Base-by-base conservation (phyloP, 2,888 invertebrate genomes). In the Escarpia spicata region DNA sequence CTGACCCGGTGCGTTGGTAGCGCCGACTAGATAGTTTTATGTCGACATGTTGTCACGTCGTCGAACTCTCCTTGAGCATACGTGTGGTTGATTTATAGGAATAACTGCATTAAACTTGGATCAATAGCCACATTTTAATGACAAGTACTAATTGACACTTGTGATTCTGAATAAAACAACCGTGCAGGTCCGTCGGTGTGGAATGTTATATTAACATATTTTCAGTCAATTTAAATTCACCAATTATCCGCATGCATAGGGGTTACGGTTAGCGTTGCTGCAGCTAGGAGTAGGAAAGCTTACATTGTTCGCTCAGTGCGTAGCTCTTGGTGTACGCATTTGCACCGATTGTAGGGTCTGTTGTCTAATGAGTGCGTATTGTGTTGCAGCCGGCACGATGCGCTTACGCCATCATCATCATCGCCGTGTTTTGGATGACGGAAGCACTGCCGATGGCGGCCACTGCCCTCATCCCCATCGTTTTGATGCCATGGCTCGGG, bases 401-500 rank as follows among this genome's bases (percentile, higher is more conserved):
- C 93, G 96, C 95, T 9, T 96, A 95, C 94, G 95, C 95, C 6
- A 94, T 96, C 19, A 92, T 94, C 45, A 93, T 95, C 91, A 95
- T 95, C 95, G 95, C 95, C 6, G 91, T 94, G 9, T 95, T 94
- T 92, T 95, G 95, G 95, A 93, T 94, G 93, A 94, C 95, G 26
- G 95, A 95, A 91, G 94, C 94, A 19, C 92, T 95, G 8, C 95
- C 95, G 3, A 94, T 95, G 93, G 94, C 94, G 9, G 94, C 94
- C n/a, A 95, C 95, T 9, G 94, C 95, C 19, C 94, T 95, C 26
- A 92, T 95, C 15, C 95, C 95, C 9, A 92, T 95, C 6, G 93
- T 94, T n/a, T 91, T 95, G 75, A 93, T 95, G 90, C 95, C 95
- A 0, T 93, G 93, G 92, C 93, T 95, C 19, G 94, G 95, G 3